Conservation (phyloP, 2,113 vertebrate species). For the Ibidorhyncha struthersii region DNA sequence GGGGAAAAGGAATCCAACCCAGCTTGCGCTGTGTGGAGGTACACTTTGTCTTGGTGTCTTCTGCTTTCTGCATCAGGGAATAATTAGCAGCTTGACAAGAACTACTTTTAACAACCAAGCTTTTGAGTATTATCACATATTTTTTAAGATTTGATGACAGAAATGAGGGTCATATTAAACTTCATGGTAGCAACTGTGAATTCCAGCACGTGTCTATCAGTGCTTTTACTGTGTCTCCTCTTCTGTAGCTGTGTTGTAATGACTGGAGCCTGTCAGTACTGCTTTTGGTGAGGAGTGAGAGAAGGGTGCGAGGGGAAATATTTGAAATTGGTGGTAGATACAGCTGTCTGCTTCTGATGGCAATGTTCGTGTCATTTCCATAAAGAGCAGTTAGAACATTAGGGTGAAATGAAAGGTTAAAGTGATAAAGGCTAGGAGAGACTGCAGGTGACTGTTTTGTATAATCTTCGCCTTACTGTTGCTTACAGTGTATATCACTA, state of each 20-base stretch:
- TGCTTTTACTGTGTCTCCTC: not conserved
- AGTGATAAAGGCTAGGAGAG: not conserved
- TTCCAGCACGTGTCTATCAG: not conserved
- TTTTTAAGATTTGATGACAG: slow-evolving; percentile 1
- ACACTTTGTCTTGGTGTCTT: not conserved
- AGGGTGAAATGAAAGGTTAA: not conserved
- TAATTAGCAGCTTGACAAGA: slow-evolving; percentile 17
- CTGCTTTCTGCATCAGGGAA: not conserved
- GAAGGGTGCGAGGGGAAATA: not conserved
- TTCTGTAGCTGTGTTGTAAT: not conserved
- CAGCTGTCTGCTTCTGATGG: not conserved
- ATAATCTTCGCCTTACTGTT: not conserved
- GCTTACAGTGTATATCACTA: not conserved
- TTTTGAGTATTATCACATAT: not conserved
- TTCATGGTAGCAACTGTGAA: not conserved
- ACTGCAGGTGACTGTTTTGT: not conserved
- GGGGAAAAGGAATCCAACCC: not conserved
- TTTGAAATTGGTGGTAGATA: not conserved
- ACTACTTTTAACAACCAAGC: not conserved
- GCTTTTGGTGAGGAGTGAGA: not conserved
- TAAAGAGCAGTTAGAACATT: not conserved
- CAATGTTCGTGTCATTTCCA: not conserved
- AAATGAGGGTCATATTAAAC: not conserved
- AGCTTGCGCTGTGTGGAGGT: not conserved
- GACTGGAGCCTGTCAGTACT: not conserved